Evolutionary conservation across 2,888 invertebrate genomes (phyloP), one percentile per base, ranked within the genome.

Genomic region (Fissipunctia ypsillon): DNA sequence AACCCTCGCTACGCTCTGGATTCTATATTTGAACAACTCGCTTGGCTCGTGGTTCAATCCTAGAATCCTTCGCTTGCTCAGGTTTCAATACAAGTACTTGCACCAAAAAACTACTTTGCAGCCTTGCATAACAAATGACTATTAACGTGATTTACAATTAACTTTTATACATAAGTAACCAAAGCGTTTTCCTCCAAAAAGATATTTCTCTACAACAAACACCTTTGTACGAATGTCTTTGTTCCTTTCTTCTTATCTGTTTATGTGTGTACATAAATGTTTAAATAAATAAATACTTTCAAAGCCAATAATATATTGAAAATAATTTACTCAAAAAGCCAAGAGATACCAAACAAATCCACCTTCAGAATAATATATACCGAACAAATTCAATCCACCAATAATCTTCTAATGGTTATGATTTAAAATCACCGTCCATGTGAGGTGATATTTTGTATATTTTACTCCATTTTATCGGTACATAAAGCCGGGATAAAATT

Each of bases 401-500:
- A 89, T 92, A n/a, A 92, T 92, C 80, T 85, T 87, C 84, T 52
- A 78, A 88, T 82, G 84, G 64, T 91, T 92, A 94, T 92, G 92
- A 93, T 92, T 92, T 92, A 89, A 92, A 93, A 93, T 91, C 90
- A 88, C 84, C 82, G 75, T 73, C 73, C 78, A 69, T 73, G 80
- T 83, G 88, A 80, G 82, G 77, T 80, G 86, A 89, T 91, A 92
- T 92, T 93, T 91, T 92, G 93, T 94, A 94, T 95, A 94, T 94
- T 94, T 95, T 92, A 93, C 90, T 90, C 85, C 85, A 93, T 91
- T 95, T 96, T 95, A 95, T 95, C 93, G 94, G 91, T 87, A 87
- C 89, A 93, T 96, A 95, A 96, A 96, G 91, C 94, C 87, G 91
- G 95, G 95, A 96, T 95, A 93, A 93, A 95, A 95, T 95, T 96